A percentile compares a stretch with the other conserved stretches of the same genome.
These are phyloP conservation scores for Harpalus rubripes DNA, from an alignment of 2,888 invertebrate genomes.

Conservation along the genomic window DNA sequence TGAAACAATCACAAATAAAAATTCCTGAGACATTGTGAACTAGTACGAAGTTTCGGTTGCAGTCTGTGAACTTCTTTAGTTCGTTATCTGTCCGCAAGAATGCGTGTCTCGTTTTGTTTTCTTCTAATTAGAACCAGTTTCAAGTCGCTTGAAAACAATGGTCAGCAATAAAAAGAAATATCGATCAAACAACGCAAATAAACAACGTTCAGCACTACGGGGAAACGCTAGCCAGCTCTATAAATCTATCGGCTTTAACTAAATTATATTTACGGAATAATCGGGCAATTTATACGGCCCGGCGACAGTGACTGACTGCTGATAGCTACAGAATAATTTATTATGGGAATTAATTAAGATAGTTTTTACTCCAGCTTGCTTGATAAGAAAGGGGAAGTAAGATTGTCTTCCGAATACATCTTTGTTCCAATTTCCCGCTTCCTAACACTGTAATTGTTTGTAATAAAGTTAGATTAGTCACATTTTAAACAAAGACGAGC, in stretches of 20 bases:
- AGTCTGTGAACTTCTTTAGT: conserved; percentile 59
- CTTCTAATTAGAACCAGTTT: conserved; percentile 66
- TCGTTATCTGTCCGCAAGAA: conserved; percentile 66
- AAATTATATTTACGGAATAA: conserved; percentile 48
- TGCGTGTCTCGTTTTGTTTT: conserved; percentile 64
- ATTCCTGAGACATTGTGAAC: conserved; percentile 27
- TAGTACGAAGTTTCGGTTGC: conserved; percentile 51
- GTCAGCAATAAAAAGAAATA: conserved; percentile 61
- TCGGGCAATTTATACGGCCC: neutral
- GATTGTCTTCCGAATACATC: neutral
- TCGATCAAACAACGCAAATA: conserved; percentile 54
- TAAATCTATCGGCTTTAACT: conserved; percentile 52
- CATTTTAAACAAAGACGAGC: neutral
- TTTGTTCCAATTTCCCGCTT: neutral
- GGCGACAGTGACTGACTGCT: conserved; percentile 4
- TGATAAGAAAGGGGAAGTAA: neutral
- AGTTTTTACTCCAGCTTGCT: neutral
- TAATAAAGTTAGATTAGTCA: neutral
- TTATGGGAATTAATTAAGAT: conserved; percentile 30
- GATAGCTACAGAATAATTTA: conserved; percentile 24
- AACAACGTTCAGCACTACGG: neutral
- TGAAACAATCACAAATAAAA: conserved; percentile 58
- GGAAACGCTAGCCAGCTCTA: neutral
- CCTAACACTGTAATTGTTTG: neutral
- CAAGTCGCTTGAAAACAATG: conserved; percentile 65